phyloP scores from a whole-genome alignment of 2,797 vertebrate genomes.

The Chloroceryle amazona region DNA sequence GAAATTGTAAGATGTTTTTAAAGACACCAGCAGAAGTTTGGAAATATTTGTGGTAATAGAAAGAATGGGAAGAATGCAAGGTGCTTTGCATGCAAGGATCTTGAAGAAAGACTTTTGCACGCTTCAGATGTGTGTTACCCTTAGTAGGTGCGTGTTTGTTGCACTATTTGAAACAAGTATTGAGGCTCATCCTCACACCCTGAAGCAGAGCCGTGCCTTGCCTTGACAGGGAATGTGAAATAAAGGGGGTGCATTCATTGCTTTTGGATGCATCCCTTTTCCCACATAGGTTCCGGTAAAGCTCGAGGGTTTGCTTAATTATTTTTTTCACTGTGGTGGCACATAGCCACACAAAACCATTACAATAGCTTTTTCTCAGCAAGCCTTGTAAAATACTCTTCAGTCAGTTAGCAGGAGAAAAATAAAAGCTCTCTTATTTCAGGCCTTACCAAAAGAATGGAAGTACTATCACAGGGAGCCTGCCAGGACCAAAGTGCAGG shows the following conservation, averaged over 20 bases:
- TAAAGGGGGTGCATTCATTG: neutral
- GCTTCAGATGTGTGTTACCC: neutral
- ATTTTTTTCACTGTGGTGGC: neutral
- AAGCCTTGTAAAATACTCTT: neutral
- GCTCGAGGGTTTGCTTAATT: neutral
- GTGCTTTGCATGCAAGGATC: neutral
- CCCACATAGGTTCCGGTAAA: neutral
- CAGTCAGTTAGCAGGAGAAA: neutral
- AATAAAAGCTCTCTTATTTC: neutral
- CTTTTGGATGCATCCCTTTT: neutral
- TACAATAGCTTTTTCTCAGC: neutral
- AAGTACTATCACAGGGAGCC: neutral
- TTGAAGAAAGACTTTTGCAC: neutral
- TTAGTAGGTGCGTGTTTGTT: neutral
- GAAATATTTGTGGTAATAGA: neutral
- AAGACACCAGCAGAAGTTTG: neutral
- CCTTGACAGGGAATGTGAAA: neutral
- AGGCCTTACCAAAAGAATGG: neutral
- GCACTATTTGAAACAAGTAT: neutral
- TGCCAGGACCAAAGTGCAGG: neutral
- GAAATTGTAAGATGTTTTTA: neutral
- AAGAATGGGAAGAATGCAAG: neutral
- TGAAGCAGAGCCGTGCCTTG: neutral
- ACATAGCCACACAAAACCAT: neutral
- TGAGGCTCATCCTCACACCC: rapidly evolving